Conservation (phyloP, 2,888 invertebrate species). For the Siphonodentalium dalli region DNA sequence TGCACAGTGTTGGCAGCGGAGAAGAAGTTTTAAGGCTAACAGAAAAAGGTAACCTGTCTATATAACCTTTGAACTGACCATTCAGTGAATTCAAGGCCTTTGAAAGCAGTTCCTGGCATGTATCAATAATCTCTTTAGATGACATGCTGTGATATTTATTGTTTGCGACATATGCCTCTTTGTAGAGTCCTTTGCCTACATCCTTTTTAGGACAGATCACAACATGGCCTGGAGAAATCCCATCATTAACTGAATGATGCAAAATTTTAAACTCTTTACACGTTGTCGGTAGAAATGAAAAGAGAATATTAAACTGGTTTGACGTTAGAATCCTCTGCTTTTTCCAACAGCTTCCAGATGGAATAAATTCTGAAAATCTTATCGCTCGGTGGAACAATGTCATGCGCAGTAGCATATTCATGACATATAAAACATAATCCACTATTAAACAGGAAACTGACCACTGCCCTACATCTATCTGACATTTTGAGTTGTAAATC, state of each 20-base stretch:
- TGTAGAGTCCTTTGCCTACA: constrained; percentile 1
- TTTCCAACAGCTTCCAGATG: constrained; percentile 40
- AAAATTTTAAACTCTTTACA: constrained; percentile 26
- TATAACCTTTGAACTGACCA: constrained; percentile 31
- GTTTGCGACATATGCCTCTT: constrained; percentile 1
- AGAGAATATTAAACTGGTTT: constrained; percentile 42
- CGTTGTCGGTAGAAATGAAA: constrained; percentile 33
- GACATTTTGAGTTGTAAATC: too few relatives aligned
- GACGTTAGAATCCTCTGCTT: constrained; percentile 35
- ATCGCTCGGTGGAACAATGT: too few relatives aligned
- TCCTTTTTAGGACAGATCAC: constrained; percentile 30
- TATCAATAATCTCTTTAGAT: constrained; percentile 29
- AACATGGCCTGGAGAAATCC: constrained; percentile 41
- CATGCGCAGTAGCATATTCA: too few relatives aligned
- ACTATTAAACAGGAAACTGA: too few relatives aligned
- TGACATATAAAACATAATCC: too few relatives aligned
- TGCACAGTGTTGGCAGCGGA: constrained; percentile 30
- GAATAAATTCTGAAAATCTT: constrained; percentile 34
- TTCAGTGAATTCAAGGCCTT: constrained; percentile 37
- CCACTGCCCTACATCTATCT: too few relatives aligned
- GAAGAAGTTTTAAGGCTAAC: constrained; percentile 35
- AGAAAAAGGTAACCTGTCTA: constrained; percentile 44
- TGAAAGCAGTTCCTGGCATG: constrained; percentile 36
- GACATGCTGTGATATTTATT: constrained; percentile 23
- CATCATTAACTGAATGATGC: constrained; percentile 23